Conservation (phyloP, 2,113 vertebrate species). For the Fregetta grallaria region DNA sequence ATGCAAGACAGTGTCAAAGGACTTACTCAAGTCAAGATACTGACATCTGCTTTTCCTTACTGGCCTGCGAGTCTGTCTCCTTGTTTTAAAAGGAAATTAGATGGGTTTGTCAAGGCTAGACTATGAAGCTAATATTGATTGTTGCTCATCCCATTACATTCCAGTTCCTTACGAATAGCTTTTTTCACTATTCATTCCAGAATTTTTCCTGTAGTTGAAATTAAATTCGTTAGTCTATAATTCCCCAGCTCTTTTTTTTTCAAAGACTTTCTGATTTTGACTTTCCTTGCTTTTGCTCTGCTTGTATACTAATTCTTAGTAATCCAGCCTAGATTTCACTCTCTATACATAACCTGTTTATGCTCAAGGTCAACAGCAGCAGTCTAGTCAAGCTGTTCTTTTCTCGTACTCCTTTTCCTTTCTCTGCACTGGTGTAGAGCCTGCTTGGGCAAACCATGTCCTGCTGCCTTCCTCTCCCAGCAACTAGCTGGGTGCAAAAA, state of each 20-base stretch:
- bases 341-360: neutral
- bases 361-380: neutral
- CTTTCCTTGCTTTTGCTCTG: neutral
- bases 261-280: neutral
- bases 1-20: constrained; percentile 11
- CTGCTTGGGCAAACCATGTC: neutral
- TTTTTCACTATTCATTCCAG: constrained; percentile 20
- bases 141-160: constrained; percentile 13
- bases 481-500: neutral
- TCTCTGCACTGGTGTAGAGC: neutral
- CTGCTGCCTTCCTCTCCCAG: neutral
- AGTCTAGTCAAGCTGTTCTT: neutral
- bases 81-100: constrained; percentile 37
- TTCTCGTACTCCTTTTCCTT: neutral
- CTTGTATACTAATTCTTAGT: neutral
- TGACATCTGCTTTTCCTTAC: constrained; percentile 58
- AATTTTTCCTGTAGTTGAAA: constrained; percentile 23
- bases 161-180: constrained; percentile 10
- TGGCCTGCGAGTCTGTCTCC: constrained; percentile 24
- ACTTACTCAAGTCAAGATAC: constrained; percentile 9
- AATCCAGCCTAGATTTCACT: neutral
- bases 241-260: neutral
- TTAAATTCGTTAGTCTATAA: neutral
- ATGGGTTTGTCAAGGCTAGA: constrained; percentile 11
- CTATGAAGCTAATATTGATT: constrained; percentile 24